phyloP scores from a whole-genome alignment of 2,113 vertebrate genomes.

The Bubo scandiacus region DNA sequence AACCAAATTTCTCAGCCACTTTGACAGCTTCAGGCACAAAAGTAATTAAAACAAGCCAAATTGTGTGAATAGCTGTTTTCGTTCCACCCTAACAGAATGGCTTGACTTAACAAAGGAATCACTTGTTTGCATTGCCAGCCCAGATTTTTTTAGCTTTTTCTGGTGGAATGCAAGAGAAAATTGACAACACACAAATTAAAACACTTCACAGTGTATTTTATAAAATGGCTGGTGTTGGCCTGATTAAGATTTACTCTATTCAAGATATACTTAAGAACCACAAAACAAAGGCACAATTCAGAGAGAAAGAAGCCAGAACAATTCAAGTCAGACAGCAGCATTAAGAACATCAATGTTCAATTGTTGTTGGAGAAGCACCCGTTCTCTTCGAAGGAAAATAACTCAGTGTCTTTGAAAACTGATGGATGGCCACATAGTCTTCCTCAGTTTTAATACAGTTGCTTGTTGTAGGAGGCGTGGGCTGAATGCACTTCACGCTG shows the following conservation, averaged over 20 bases:
- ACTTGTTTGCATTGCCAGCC: background rate
- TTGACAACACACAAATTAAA: background rate
- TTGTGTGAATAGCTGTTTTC: slow-evolving; percentile 5
- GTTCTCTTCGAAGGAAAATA: background rate
- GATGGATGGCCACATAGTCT: background rate
- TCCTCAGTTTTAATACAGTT: background rate
- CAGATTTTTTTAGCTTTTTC: background rate
- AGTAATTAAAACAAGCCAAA: slow-evolving; percentile 44
- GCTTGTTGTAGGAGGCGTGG: background rate
- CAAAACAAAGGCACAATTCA: slow-evolving; percentile 37
- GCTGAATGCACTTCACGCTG: background rate
- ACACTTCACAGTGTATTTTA: background rate
- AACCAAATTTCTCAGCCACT: background rate
- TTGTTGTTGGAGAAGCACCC: background rate
- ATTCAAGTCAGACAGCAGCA: background rate
- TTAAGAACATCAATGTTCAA: background rate
- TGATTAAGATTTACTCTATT: slow-evolving; percentile 7
- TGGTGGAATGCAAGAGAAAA: background rate
- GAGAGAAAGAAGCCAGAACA: background rate
- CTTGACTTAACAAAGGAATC: background rate
- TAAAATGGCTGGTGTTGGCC: background rate
- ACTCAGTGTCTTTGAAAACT: background rate
- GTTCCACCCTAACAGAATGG: background rate
- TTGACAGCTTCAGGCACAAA: slow-evolving; percentile 19
- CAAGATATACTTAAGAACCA: background rate